Evolutionary conservation across 2,113 vertebrate genomes (phyloP), one percentile per base, ranked within the genome.

Genomic region (Anolis sagrei): DNA sequence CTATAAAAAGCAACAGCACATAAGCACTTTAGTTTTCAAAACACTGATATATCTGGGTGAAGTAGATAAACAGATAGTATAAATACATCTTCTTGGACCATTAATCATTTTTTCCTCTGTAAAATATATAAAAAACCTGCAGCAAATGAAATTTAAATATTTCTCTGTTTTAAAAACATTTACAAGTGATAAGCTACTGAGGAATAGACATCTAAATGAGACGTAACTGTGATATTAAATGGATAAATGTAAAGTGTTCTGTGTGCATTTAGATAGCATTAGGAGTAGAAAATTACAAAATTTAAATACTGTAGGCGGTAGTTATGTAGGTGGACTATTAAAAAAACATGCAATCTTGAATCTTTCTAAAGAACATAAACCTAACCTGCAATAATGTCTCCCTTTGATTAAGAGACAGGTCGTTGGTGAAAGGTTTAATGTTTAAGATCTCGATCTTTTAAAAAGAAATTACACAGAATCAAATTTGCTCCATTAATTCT

Each of bases 381-480:
- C 89, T 91, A 89, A 92, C 90, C 88, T 90, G 95, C 89, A 95
- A 73, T 84, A 94, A 89, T 93, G 94, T 92, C 90, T 92, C 95
- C 85, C 81, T 95, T 94, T 92, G 92, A 94, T 93, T 94, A 93
- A 93, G 95, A 94, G 93, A 94, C 91, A 95, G 90, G 89, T 93
- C 92, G 95, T 93, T 91, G 92, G 91, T 93, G 92, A 88, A 95
- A 92, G 93, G 89, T 94, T 96, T 95, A 93, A 93, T 95, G 94
- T 94, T 91, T 94, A 94, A 95, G 92, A 87, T 93, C 84, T 85
- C 94, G 93, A 91, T 92, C 92, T 69, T 87, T 90, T 88, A 62
- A 84, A 89, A 92, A 92, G 88, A 93, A 95, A 93, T 92, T 94
- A 93, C 84, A 91, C 90, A 90, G 93, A 92, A 92, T 94, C 93